phyloP scores from a whole-genome alignment of 2,797 vertebrate genomes.

The Chrosomus eos region DNA sequence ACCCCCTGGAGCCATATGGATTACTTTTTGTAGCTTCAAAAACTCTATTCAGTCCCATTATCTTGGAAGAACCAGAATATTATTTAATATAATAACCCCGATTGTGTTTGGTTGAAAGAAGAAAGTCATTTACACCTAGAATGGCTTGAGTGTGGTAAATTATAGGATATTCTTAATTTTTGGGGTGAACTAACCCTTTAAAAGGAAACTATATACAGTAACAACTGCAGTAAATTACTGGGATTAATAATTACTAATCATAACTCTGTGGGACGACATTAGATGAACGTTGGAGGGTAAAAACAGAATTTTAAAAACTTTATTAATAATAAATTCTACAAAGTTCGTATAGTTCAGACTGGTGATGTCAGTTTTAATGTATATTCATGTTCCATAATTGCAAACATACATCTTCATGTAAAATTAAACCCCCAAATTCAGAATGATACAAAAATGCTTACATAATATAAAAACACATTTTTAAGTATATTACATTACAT shows the following conservation, averaged over 20 bases:
- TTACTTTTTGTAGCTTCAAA: too few relatives aligned
- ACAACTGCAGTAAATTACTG: not conserved
- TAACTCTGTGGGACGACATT: too few relatives aligned
- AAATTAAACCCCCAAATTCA: constrained; percentile 1
- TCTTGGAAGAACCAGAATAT: too few relatives aligned
- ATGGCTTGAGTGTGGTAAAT: too few relatives aligned
- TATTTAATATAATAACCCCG: too few relatives aligned
- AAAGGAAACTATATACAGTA: too few relatives aligned
- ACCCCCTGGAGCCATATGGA: too few relatives aligned
- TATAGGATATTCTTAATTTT: too few relatives aligned
- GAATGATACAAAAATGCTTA: constrained; percentile 27
- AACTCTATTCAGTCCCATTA: too few relatives aligned
- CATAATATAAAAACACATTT: constrained; percentile 30
- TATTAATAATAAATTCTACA: constrained; percentile 30
- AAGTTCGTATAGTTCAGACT: not conserved
- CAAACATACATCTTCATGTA: not conserved
- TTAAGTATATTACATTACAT: constrained; percentile 8
- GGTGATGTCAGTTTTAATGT: not conserved
- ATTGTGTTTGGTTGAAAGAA: too few relatives aligned
- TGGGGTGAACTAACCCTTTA: too few relatives aligned
- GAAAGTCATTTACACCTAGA: too few relatives aligned
- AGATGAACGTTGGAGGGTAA: not conserved
- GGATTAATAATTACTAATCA: not conserved
- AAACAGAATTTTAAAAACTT: not conserved
- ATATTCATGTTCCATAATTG: not conserved